Base-by-base conservation (phyloP, 2,888 invertebrate species). In the Morpho helenor region DNA sequence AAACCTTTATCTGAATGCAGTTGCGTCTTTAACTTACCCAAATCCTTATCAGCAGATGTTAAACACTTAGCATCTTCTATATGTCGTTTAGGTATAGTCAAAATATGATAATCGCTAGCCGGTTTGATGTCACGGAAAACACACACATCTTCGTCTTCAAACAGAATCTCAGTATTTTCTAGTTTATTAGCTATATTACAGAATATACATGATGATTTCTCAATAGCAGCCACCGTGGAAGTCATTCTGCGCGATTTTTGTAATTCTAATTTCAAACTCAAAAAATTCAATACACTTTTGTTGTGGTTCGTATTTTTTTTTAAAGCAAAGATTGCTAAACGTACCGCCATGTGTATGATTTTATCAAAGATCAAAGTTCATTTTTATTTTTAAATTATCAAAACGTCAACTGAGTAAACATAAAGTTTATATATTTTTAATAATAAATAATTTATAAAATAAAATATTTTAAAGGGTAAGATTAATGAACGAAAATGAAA, bases 111-210 rank as follows among this genome's bases (percentile, higher is more conserved):
- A 9, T 92, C 92, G 0, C 96, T 92, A 0, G 95, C 96, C 4
- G 98, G 98, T 74, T 94, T 94, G 8, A 93, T 97, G 74, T 98
- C 98, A 43, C 93, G 92, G 74, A 98, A 97, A 43, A 96, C 94
- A 7, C 95, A 92, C 45, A 95, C 84, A 49, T 95, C 93, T 0
- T 96, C 95, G 69, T 96, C 95, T 88, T 96, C 93, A 68, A 92
- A 93, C 54, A 94, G 80, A 61, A 95, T 91, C 69, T 93, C 92
- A 0, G 94, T 93, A 1, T 92, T 82, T 31, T 90, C 92, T 62
- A 93, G 79, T 53, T 93, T 93, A 47, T 91, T 91, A 9, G 92
- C 87, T 56, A 96, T 96, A 74, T 95, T 93, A 77, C 96, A 96
- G 80, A 96, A 96, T 65, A 95, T 79, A 73, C 96, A 96, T 31